A percentile compares a stretch with the other conserved stretches of the same genome.
These are phyloP conservation scores for Pachyseris speciosa DNA, from an alignment of 64 coral and sea anemone genomes.

Conservation along the genomic window DNA sequence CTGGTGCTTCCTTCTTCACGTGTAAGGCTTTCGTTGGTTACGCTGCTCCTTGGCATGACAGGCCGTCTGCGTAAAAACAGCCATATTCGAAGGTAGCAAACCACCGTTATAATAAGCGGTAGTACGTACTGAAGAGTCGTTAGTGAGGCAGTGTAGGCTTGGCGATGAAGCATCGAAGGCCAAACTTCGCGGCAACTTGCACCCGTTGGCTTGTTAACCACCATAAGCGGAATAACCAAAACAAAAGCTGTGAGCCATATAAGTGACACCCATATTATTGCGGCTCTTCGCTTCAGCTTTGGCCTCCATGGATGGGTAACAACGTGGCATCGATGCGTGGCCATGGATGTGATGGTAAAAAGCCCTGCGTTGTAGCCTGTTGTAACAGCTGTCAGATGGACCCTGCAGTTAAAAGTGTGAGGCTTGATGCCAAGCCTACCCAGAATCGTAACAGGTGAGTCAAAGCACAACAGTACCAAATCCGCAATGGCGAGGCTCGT, in stretches of 20 bases:
- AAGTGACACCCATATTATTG: slow-evolving; percentile 45
- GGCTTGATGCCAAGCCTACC: not conserved
- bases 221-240: slow-evolving; percentile 64
- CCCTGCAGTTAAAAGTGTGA: slow-evolving; percentile 55
- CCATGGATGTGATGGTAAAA: slow-evolving; percentile 88
- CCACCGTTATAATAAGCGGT: slow-evolving; percentile 59
- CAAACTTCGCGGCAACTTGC: slow-evolving; percentile 60
- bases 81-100: slow-evolving; percentile 81
- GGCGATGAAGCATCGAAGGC: slow-evolving; percentile 41
- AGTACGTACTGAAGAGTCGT: slow-evolving; percentile 71
- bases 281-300: slow-evolving; percentile 51
- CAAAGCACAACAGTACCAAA: slow-evolving; percentile 81
- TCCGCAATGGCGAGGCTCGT: slow-evolving; percentile 81
- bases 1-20: slow-evolving; percentile 7
- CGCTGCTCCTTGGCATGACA: not conserved
- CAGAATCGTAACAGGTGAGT: slow-evolving; percentile 52
- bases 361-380: slow-evolving; percentile 65
- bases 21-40: not conserved
- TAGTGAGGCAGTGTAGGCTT: slow-evolving; percentile 67
- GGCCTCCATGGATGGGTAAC: slow-evolving; percentile 74
- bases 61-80: slow-evolving; percentile 38
- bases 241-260: slow-evolving; percentile 80
- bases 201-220: slow-evolving; percentile 45
- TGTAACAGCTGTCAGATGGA: slow-evolving; percentile 63
- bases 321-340: slow-evolving; percentile 75